Percentiles rank a stretch among this genome's conserved stretches.
phyloP scores from a whole-genome alignment of 92 coral and sea anemone species.

The Palythoa grandiflora region DNA sequence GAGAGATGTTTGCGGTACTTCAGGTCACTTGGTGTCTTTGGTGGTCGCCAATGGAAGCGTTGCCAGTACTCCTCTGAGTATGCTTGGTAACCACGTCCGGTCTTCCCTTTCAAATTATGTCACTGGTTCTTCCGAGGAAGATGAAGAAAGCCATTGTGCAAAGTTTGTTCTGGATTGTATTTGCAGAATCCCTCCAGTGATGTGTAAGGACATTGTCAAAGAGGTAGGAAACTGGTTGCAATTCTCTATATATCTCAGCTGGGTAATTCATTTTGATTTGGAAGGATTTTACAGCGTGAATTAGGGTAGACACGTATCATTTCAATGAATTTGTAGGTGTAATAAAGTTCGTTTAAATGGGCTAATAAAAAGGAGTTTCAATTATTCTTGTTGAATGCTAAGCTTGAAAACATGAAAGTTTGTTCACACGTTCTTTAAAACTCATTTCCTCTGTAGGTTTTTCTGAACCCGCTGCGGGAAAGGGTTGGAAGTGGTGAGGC shows the following conservation, averaged over 20 bases:
- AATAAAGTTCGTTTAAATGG: no score
- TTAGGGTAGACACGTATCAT: no score
- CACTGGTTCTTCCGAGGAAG: constrained; percentile 25
- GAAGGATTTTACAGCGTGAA: no score
- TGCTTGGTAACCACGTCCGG: constrained; percentile 84
- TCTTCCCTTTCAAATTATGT: constrained; percentile 55
- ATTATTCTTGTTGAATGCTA: neutral
- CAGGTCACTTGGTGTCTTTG: constrained; percentile 90
- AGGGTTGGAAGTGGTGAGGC: constrained; percentile 76
- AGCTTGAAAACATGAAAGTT: neutral
- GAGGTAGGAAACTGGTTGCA: constrained; percentile 60
- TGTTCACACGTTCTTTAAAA: neutral
- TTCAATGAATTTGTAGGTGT: no score
- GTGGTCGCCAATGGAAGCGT: constrained; percentile 84
- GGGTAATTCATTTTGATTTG: no score
- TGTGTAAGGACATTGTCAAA: constrained; percentile 75
- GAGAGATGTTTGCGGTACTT: constrained; percentile 77
- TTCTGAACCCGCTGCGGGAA: constrained; percentile 79
- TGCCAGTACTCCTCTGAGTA: constrained; percentile 75
- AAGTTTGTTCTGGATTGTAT: constrained; percentile 80
- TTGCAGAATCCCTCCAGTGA: constrained; percentile 71
- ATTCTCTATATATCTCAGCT: no score
- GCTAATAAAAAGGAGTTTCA: neutral
- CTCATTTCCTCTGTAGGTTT: constrained; percentile 59
- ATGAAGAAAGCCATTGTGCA: constrained; percentile 45